These are phyloP conservation scores for Conistra vaccinii DNA, from an alignment of 2,888 invertebrate genomes.

Conservation along the genomic window DNA sequence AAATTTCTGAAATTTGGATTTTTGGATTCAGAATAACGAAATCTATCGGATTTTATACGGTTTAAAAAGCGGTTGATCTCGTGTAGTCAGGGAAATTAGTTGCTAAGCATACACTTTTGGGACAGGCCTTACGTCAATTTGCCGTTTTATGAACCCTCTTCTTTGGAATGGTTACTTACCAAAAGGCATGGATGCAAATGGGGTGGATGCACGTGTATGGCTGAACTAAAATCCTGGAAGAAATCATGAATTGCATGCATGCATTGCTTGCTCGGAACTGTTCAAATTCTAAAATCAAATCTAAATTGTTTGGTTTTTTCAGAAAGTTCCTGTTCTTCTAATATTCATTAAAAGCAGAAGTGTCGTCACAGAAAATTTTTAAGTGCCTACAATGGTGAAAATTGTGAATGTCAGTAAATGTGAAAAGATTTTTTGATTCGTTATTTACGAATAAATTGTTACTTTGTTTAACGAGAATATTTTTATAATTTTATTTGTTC, in stretches of 20 bases:
- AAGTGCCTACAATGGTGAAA: conserved; percentile 51
- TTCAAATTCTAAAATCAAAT: background rate
- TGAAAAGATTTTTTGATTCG: conserved; percentile 58
- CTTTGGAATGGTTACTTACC: background rate
- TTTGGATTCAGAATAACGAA: too few species aligned
- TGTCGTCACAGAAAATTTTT: conserved; percentile 56
- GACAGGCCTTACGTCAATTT: background rate
- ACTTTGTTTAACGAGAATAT: conserved; percentile 30
- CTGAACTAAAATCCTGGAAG: background rate
- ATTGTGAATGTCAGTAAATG: conserved; percentile 63
- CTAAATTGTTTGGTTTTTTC: conserved; percentile 67
- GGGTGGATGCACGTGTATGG: background rate
- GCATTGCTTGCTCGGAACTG: background rate
- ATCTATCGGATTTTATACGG: too few species aligned
- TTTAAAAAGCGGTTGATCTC: background rate
- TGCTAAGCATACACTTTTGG: background rate
- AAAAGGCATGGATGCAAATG: too few species aligned
- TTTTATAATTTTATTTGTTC: conserved; percentile 13
- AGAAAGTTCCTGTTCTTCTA: conserved; percentile 87
- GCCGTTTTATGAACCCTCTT: background rate
- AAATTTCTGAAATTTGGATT: too few species aligned
- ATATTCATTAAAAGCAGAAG: conserved; percentile 50
- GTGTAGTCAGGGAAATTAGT: background rate
- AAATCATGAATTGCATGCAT: background rate
- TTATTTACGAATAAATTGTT: conserved; percentile 60